These are phyloP conservation scores for Ceratotherium simum DNA, from an alignment of 2,113 vertebrate species.

Conservation along the genomic window DNA sequence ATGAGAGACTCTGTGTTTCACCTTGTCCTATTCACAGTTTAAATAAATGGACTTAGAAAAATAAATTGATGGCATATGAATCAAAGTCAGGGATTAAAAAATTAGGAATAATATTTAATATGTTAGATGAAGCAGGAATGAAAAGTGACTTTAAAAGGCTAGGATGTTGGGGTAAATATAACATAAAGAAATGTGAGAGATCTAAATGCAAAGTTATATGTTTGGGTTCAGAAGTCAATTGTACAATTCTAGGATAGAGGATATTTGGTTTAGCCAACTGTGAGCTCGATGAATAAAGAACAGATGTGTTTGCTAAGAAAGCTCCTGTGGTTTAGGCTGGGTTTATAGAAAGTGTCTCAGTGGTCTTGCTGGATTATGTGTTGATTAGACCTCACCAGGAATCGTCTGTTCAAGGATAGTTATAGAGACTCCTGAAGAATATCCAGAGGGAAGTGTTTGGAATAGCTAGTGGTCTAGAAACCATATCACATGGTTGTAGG, in stretches of 20 bases:
- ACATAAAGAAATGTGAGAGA: not conserved
- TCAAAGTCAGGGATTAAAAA: slow-evolving; percentile 4
- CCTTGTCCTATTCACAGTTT: not conserved
- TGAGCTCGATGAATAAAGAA: not conserved
- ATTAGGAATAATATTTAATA: slow-evolving; percentile 2
- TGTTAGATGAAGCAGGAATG: not conserved
- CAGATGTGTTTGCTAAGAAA: slow-evolving; percentile 19
- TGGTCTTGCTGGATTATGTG: not conserved
- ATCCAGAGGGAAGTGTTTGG: not conserved
- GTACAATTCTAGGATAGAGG: not conserved
- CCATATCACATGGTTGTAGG: not conserved
- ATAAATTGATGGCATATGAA: not conserved
- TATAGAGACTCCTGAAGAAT: slow-evolving; percentile 26
- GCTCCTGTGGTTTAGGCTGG: not conserved
- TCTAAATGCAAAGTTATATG: not conserved
- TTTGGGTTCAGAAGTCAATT: slow-evolving; percentile 14
- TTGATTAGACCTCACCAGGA: slow-evolving; percentile 44
- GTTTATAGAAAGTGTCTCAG: slow-evolving; percentile 33
- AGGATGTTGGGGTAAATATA: not conserved
- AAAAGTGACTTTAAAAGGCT: not conserved
- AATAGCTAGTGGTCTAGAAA: slow-evolving; percentile 33
- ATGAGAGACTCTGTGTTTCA: not conserved
- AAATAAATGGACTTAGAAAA: slow-evolving; percentile 32
- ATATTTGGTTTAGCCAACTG: not conserved
- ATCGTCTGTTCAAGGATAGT: slow-evolving; percentile 1